Evolutionary conservation across 2,113 vertebrate species (phyloP).

Genomic region (Hemibagrus wyckioides): DNA sequence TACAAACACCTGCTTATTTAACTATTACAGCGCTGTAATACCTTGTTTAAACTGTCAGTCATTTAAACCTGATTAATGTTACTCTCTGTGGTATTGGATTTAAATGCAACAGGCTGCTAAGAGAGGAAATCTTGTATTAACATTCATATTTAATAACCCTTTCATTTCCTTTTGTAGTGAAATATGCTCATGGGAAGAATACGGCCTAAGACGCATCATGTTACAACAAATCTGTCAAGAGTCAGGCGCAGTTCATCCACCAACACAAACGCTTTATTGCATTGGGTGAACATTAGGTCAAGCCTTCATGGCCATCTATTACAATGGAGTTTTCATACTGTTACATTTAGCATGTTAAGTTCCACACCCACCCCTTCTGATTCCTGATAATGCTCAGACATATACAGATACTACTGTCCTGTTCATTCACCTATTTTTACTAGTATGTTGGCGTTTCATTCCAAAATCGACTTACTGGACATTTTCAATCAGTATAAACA

Average conservation of each 20-base stretch:
- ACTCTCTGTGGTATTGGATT: not conserved
- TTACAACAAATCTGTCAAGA: not conserved
- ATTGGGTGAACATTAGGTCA: not conserved
- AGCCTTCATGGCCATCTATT: not conserved
- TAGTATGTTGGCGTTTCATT: too few relatives aligned
- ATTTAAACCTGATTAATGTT: not conserved
- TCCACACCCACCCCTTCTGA: not conserved
- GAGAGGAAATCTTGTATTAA: not conserved
- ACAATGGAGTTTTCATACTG: not conserved
- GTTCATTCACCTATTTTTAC: not conserved
- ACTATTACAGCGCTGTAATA: not conserved
- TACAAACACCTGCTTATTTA: slow-evolving; percentile 25
- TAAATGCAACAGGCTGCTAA: not conserved
- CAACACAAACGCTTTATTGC: not conserved
- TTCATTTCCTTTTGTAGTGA: not conserved
- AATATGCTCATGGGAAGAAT: not conserved
- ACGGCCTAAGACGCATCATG: not conserved
- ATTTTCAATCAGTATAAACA: too few relatives aligned
- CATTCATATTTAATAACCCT: slow-evolving; percentile 34
- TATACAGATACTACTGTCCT: not conserved
- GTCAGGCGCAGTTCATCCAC: not conserved
- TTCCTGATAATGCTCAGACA: not conserved
- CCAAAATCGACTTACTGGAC: too few relatives aligned
- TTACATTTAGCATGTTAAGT: not conserved
- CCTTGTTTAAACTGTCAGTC: not conserved